Evolutionary conservation across 2,888 invertebrate genomes (phyloP).

Genomic region (Teinopalpus imperialis): DNA sequence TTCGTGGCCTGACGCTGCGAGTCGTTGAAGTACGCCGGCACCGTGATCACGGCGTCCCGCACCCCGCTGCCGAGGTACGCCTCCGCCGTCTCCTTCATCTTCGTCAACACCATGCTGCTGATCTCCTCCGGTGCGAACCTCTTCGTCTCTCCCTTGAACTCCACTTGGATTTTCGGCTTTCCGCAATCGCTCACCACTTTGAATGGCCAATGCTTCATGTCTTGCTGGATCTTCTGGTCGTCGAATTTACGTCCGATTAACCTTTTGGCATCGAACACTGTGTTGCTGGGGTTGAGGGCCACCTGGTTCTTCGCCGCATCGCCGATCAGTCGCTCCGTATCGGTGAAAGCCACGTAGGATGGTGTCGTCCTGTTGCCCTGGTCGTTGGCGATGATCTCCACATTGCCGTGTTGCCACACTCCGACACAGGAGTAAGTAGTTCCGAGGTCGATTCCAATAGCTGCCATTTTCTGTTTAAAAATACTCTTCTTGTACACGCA

Average conservation of each 20-base stretch:
- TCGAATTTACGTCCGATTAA: conserved; percentile 90
- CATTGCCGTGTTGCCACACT: conserved; percentile 77
- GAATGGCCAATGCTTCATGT: conserved; percentile 91
- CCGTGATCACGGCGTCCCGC: conserved; percentile 86
- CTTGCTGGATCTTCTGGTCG: conserved; percentile 85
- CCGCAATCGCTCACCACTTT: conserved; percentile 81
- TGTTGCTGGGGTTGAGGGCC: conserved; percentile 88
- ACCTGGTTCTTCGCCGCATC: conserved; percentile 94
- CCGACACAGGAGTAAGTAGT: conserved; percentile 83
- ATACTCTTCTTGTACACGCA: conserved; percentile 18
- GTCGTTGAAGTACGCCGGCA: conserved; percentile 84
- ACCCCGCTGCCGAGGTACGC: conserved; percentile 83
- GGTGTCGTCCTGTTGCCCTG: conserved; percentile 95
- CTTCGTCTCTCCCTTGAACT: conserved; percentile 82
- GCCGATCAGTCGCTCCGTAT: conserved; percentile 91
- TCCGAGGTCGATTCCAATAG: conserved; percentile 85
- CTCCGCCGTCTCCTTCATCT: conserved; percentile 77
- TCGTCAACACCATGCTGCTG: conserved; percentile 79
- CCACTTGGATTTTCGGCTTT: conserved; percentile 84
- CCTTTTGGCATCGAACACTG: conserved; percentile 90
- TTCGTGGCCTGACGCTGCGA: conserved; percentile 18
- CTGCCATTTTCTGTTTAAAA: conserved; percentile 51
- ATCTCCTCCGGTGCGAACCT: conserved; percentile 84
- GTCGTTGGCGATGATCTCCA: conserved; percentile 89
- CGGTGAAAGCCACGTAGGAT: conserved; percentile 93